A percentile compares a stretch with the other conserved stretches of the same genome.
Evolutionary conservation across 2,113 vertebrate species (phyloP).

Genomic region (Saccopteryx leptura): DNA sequence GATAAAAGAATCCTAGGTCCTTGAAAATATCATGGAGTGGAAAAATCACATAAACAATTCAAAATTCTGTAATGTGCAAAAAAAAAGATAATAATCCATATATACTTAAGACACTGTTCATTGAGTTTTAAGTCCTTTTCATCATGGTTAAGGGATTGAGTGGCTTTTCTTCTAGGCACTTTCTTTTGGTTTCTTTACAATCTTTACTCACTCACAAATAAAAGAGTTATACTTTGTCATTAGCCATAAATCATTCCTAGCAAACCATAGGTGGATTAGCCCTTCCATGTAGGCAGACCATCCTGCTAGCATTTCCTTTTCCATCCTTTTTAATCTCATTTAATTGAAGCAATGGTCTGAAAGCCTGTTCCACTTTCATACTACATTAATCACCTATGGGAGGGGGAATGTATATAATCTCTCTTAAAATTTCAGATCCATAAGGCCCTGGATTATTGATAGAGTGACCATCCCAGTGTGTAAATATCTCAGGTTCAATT

Average conservation of each 20-base stretch:
- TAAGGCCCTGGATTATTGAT: not conserved
- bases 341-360: not conserved
- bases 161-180: not conserved
- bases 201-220: not conserved
- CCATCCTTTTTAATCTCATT: not conserved
- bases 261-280: not conserved
- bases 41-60: not conserved
- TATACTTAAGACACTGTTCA: not conserved
- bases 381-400: not conserved
- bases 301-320: not conserved
- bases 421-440: not conserved
- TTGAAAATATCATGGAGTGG: not conserved
- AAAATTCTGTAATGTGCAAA: not conserved
- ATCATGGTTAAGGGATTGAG: not conserved
- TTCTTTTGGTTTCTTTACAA: not conserved
- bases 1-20: not conserved
- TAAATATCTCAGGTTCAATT: no score
- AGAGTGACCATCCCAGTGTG: no score
- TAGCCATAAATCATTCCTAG: not conserved
- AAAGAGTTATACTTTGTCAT: not conserved
- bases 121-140: conserved; percentile 2
- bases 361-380: not conserved
- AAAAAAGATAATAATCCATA: not conserved
- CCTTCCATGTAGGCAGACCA: not conserved
- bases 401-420: not conserved